A percentile compares a stretch with the other conserved stretches of the same genome.
Evolutionary conservation across 1,140 invertebrate genomes (phyloP).

Genomic region (Philaenus spumarius): DNA sequence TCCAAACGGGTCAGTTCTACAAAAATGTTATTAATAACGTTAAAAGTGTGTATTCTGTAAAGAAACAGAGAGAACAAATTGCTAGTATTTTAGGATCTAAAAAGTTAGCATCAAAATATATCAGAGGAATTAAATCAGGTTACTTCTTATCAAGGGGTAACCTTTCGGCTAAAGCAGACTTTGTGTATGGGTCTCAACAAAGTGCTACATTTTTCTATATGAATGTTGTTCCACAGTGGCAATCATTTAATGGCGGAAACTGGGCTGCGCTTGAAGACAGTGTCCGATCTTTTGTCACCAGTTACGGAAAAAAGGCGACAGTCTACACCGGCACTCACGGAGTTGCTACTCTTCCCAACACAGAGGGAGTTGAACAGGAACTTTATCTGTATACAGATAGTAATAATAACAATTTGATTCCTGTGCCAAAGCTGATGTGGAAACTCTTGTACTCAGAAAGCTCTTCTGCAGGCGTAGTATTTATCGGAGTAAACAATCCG

Average conservation of each 20-base stretch:
- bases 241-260: slow-evolving; percentile 48
- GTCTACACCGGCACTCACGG: slow-evolving; percentile 53
- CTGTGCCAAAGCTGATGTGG: slow-evolving; percentile 52
- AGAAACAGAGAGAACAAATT: slow-evolving; percentile 23
- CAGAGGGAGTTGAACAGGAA: slow-evolving; percentile 35
- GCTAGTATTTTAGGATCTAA: slow-evolving; percentile 23
- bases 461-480: slow-evolving; percentile 46
- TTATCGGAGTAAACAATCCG: slow-evolving; percentile 58
- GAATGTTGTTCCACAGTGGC: slow-evolving; percentile 52
- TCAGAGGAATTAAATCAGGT: slow-evolving; percentile 29
- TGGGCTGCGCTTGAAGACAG: slow-evolving; percentile 38
- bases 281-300: slow-evolving; percentile 10
- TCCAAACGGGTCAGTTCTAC: slow-evolving; percentile 28
- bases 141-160: slow-evolving; percentile 36
- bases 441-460: slow-evolving; percentile 52
- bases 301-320: slow-evolving; percentile 34
- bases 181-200: slow-evolving; percentile 39
- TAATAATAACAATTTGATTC: slow-evolving; percentile 39
- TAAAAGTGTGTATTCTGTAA: slow-evolving; percentile 25
- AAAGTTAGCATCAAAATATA: slow-evolving; percentile 19
- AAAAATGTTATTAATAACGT: slow-evolving; percentile 21
- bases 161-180: slow-evolving; percentile 42
- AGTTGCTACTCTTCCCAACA: slow-evolving; percentile 43
- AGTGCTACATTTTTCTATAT: slow-evolving; percentile 44
- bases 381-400: slow-evolving; percentile 44